phyloP scores from a whole-genome alignment of 2,797 vertebrate genomes.

The Enoplosus armatus region DNA sequence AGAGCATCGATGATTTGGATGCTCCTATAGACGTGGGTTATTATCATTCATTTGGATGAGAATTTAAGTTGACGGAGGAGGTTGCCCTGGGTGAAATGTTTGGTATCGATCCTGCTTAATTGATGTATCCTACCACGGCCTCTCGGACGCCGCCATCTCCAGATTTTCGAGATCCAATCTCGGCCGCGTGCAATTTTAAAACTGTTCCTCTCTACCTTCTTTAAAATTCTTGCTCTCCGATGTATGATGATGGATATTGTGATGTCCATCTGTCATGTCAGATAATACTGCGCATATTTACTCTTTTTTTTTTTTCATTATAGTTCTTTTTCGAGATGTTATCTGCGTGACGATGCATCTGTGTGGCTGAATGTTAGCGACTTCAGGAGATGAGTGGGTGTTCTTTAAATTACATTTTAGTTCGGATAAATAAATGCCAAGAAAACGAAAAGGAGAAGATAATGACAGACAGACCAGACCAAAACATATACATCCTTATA shows the following conservation, averaged over 20 bases:
- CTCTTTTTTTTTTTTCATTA: background rate
- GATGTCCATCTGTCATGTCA: conserved; percentile 6
- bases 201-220: conserved; percentile 9
- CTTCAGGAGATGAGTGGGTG: conserved; percentile 41
- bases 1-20: conserved; percentile 33
- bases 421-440: conserved; percentile 67
- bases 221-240: conserved; percentile 7
- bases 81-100: conserved; percentile 28
- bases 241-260: conserved; percentile 9
- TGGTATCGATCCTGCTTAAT: conserved; percentile 35
- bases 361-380: conserved; percentile 36
- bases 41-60: conserved; percentile 43
- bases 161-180: background rate
- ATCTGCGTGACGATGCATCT: conserved; percentile 39
- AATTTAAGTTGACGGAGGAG: conserved; percentile 23
- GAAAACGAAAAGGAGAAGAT: conserved; percentile 27
- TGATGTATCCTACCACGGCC: conserved; percentile 14
- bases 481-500: conserved; percentile 64
- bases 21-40: conserved; percentile 10
- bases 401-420: conserved; percentile 59
- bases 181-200: background rate
- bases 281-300: background rate
- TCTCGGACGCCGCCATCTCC: background rate
- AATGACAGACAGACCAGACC: conserved; percentile 55
- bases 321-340: conserved; percentile 40